Conservation (phyloP, 1,140 invertebrate species). For the Ips nitidus region DNA sequence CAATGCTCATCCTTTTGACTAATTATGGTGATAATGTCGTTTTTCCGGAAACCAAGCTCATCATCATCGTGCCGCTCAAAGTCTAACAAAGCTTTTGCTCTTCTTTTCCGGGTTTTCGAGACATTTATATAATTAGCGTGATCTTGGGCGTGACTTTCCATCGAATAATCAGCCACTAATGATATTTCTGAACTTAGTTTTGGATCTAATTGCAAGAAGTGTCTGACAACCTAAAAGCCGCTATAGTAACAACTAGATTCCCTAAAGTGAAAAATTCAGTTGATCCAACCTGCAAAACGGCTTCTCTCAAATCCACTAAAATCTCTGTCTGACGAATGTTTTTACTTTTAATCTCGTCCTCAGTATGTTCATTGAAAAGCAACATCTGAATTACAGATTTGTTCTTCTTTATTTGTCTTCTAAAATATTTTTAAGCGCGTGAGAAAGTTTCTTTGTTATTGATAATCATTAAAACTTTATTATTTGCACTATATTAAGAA, state of each 20-base stretch:
- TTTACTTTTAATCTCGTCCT: constrained; percentile 89
- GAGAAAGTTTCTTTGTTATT: background rate
- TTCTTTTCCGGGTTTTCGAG: constrained; percentile 78
- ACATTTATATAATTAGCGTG: constrained; percentile 93
- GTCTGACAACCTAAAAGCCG: constrained; percentile 71
- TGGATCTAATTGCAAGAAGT: constrained; percentile 83
- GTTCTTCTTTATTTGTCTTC: constrained; percentile 85
- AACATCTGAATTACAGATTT: constrained; percentile 90
- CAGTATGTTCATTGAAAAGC: constrained; percentile 77
- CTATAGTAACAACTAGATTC: constrained; percentile 46
- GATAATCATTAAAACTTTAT: too few relatives aligned
- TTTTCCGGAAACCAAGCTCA: constrained; percentile 96
- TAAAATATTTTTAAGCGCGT: constrained; percentile 47
- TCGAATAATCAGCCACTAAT: constrained; percentile 89
- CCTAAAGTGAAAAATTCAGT: constrained; percentile 2
- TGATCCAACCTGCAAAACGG: constrained; percentile 70
- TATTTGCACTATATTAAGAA: too few relatives aligned
- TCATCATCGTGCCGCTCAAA: constrained; percentile 98
- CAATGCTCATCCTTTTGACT: constrained; percentile 99
- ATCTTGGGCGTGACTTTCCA: constrained; percentile 93
- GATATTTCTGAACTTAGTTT: constrained; percentile 71
- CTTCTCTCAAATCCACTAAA: constrained; percentile 93
- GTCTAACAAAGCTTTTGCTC: constrained; percentile 95
- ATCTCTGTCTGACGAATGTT: constrained; percentile 95
- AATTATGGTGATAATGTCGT: constrained; percentile 97